phyloP scores from a whole-genome alignment of 2,888 invertebrate species.

The Dioctria linearis region DNA sequence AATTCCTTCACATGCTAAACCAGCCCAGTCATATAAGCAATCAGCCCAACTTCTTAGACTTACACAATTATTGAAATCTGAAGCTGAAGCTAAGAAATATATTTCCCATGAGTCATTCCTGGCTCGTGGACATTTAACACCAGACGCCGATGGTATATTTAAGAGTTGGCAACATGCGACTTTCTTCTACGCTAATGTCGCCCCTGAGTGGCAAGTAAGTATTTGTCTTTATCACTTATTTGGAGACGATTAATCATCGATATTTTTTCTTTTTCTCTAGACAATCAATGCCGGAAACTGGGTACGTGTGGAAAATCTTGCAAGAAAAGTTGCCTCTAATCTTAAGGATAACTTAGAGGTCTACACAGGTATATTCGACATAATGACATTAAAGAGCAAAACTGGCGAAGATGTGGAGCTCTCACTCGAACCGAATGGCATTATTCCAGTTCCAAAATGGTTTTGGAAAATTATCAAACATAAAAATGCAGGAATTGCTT shows the following conservation, averaged over 20 bases:
- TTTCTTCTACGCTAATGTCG: conserved; percentile 72
- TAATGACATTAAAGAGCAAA: conserved; percentile 67
- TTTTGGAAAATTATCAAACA: conserved; percentile 71
- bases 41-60: conserved; percentile 65
- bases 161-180: conserved; percentile 70
- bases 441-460: conserved; percentile 70
- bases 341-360: conserved; percentile 66
- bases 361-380: conserved; percentile 70
- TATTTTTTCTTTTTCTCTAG: background rate
- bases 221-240: background rate
- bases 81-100: conserved; percentile 63
- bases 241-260: background rate
- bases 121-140: conserved; percentile 71
- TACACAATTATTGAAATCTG: conserved; percentile 55
- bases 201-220: conserved; percentile 71
- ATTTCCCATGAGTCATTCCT: conserved; percentile 66
- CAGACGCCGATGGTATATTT: conserved; percentile 72
- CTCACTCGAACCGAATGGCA: conserved; percentile 66
- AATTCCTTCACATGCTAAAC: conserved; percentile 60
- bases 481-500: conserved; percentile 68
- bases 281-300: conserved; percentile 71
- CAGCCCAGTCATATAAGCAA: conserved; percentile 64
- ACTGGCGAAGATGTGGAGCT: conserved; percentile 62
- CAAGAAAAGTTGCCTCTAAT: conserved; percentile 66
- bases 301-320: conserved; percentile 69